phyloP scores from a whole-genome alignment of 2,113 vertebrate species.

The Hydropotes inermis region DNA sequence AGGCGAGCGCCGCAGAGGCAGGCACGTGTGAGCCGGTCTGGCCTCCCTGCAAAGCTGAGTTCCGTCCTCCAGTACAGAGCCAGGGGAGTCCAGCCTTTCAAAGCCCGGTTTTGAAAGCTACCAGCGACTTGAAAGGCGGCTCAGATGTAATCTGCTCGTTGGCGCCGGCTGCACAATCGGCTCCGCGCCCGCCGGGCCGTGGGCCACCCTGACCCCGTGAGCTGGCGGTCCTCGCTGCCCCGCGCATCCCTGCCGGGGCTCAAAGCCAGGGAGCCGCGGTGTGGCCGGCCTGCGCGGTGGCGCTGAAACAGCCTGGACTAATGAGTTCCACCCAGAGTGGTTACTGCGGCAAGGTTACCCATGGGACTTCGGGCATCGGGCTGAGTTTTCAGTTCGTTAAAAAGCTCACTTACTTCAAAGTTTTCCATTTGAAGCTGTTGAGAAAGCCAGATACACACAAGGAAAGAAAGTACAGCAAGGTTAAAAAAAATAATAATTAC shows the following conservation, averaged over 20 bases:
- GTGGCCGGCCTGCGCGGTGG: background rate
- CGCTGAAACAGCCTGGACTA: accelerated
- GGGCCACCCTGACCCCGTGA: background rate
- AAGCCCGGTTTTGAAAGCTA: slow-evolving; percentile 61
- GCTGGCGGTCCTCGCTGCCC: background rate
- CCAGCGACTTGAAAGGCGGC: slow-evolving; percentile 54
- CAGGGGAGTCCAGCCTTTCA: slow-evolving; percentile 57
- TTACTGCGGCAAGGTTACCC: background rate
- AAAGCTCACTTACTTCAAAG: slow-evolving; percentile 46
- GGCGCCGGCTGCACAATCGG: background rate
- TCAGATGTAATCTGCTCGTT: background rate
- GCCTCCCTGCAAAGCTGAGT: slow-evolving; percentile 55
- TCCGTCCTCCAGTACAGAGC: slow-evolving; percentile 29
- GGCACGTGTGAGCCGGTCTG: slow-evolving; percentile 38
- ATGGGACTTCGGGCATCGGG: background rate
- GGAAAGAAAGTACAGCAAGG: background rate
- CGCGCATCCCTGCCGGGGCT: accelerated
- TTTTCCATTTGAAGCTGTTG: slow-evolving; percentile 33
- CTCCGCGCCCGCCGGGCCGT: accelerated
- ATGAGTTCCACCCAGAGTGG: background rate
- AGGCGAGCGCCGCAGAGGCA: background rate
- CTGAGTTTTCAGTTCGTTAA: slow-evolving; percentile 31
- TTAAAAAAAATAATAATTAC: background rate
- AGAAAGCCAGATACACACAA: background rate
- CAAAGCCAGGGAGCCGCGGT: background rate